These are phyloP conservation scores for Pyrgus malvae DNA, from an alignment of 2,888 invertebrate species.

Conservation along the genomic window DNA sequence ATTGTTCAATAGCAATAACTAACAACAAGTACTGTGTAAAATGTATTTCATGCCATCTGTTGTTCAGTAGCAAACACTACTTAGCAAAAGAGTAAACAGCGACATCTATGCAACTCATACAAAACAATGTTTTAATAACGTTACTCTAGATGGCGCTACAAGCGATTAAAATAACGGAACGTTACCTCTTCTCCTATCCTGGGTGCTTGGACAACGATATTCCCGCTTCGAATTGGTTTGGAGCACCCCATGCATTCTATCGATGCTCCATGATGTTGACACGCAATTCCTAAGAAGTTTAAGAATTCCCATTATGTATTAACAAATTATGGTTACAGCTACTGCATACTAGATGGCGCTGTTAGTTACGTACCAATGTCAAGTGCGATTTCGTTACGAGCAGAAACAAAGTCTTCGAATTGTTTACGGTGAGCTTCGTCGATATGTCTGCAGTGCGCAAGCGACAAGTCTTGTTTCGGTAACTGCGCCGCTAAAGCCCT, in stretches of 20 bases:
- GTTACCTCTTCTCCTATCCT: constrained; percentile 86
- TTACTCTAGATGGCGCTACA: constrained; percentile 38
- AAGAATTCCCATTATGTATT: constrained; percentile 18
- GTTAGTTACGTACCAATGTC: constrained; percentile 88
- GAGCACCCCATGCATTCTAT: constrained; percentile 92
- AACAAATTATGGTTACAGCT: constrained; percentile 32
- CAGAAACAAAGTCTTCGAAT: constrained; percentile 96
- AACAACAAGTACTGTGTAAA: not conserved
- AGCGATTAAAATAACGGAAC: not conserved
- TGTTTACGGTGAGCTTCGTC: constrained; percentile 89
- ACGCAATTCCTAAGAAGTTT: constrained; percentile 76
- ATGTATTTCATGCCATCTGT: constrained; percentile 46
- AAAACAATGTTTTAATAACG: not conserved
- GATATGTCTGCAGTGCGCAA: constrained; percentile 93
- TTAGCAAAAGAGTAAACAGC: not conserved
- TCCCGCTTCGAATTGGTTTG: constrained; percentile 89
- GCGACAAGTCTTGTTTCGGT: constrained; percentile 96
- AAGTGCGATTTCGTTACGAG: constrained; percentile 96
- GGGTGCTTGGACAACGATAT: constrained; percentile 92
- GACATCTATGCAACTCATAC: not conserved
- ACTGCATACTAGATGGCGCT: constrained; percentile 49
- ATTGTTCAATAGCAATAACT: constrained; percentile 34
- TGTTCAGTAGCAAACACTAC: constrained; percentile 33
- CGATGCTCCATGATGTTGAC: constrained; percentile 81
- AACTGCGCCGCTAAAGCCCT: constrained; percentile 90